These are phyloP conservation scores for Scolopax bukidnonensis DNA, from an alignment of 2,797 vertebrate genomes.

Conservation along the genomic window DNA sequence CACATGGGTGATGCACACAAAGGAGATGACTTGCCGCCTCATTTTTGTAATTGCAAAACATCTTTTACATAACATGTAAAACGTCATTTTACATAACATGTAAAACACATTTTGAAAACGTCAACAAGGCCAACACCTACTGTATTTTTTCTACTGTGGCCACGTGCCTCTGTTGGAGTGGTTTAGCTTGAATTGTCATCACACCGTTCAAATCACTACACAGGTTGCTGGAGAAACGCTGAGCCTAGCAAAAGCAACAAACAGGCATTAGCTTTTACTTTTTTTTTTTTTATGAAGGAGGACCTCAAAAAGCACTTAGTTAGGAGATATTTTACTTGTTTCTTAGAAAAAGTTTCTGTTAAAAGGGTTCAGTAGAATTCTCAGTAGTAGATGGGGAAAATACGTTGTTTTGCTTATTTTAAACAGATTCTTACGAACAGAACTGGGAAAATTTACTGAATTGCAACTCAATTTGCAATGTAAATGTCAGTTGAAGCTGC, in stretches of 20 bases:
- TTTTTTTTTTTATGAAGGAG: neutral
- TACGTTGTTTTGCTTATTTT: neutral
- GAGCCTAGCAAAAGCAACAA: conserved; percentile 67
- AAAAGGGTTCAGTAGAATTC: neutral
- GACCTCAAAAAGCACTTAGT: neutral
- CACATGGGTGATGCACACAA: neutral
- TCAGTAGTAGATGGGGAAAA: neutral
- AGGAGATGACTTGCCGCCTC: neutral
- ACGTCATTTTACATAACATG: neutral
- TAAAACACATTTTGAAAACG: neutral
- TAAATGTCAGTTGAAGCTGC: neutral
- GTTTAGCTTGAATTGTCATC: conserved; percentile 88
- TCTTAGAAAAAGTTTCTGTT: neutral
- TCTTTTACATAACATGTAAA: neutral
- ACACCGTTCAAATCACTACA: conserved; percentile 82
- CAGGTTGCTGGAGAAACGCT: conserved; percentile 75
- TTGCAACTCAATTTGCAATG: neutral
- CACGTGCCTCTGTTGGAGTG: conserved; percentile 82
- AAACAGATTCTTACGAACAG: neutral
- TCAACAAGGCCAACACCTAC: conserved; percentile 69
- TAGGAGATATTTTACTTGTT: neutral
- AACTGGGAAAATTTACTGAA: neutral
- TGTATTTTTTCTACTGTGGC: conserved; percentile 72
- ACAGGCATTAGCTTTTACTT: neutral
- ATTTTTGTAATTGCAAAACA: neutral